Conservation (phyloP, 2,113 vertebrate genomes). For the Ellobius talpinus region DNA sequence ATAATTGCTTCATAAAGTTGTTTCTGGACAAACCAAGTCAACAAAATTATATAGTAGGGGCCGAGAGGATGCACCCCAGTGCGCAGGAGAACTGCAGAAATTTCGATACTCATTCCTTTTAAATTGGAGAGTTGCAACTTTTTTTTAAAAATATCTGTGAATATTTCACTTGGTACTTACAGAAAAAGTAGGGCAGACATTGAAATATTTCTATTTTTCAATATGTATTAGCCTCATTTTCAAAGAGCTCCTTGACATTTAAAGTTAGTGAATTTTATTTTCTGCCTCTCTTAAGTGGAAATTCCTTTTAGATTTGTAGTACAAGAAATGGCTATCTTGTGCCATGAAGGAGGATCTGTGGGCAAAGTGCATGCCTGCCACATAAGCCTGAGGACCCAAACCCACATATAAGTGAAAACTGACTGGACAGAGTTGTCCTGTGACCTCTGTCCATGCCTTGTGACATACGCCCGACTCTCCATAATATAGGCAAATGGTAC, state of each 20-base stretch:
- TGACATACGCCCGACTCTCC: background rate
- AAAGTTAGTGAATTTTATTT: conserved; percentile 69
- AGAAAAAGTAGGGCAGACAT: conserved; percentile 66
- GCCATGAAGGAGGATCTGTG: too few species aligned
- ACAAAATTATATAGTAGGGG: background rate
- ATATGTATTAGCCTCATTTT: conserved; percentile 76
- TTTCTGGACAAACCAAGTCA: conserved; percentile 37
- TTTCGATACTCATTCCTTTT: conserved; percentile 52
- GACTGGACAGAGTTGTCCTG: background rate
- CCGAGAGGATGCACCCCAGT: background rate
- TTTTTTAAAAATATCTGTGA: conserved; percentile 63
- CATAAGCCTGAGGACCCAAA: background rate
- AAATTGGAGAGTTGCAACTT: background rate
- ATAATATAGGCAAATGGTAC: background rate
- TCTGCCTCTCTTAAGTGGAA: conserved; percentile 58
- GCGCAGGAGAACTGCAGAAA: conserved; percentile 29
- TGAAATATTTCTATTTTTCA: conserved; percentile 72
- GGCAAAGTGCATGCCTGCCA: too few species aligned
- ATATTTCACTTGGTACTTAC: conserved; percentile 74
- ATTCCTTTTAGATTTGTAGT: conserved; percentile 65
- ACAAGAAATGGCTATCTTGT: conserved; percentile 50
- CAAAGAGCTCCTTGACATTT: conserved; percentile 73
- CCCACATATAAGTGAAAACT: too few species aligned
- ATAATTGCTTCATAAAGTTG: conserved; percentile 65
- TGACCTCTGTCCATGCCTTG: too few species aligned